Conservation (phyloP, 2,113 vertebrate species). For the Phyllostomus hastatus region DNA sequence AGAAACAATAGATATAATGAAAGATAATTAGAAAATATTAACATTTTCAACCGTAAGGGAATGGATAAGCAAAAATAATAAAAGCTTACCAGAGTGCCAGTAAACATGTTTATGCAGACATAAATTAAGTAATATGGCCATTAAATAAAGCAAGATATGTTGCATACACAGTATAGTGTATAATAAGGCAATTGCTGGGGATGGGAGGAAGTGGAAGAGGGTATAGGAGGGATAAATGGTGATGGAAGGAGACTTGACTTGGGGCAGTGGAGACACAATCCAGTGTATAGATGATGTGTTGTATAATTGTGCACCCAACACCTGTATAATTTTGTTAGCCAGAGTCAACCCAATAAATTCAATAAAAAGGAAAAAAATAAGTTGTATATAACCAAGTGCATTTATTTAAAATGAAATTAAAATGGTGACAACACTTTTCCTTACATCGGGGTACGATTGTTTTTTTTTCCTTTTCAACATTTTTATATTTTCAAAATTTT, state of each 20-base stretch:
- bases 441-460: neutral
- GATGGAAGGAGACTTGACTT: too few species aligned
- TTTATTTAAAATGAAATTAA: conserved; percentile 26
- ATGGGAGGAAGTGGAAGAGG: too few species aligned
- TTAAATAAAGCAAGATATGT: neutral
- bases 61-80: neutral
- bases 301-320: too few species aligned
- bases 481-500: neutral
- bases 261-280: too few species aligned
- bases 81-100: neutral
- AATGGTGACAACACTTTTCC: neutral
- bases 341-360: too few species aligned
- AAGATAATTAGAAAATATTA: neutral
- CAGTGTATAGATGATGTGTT: too few species aligned
- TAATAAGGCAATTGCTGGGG: neutral
- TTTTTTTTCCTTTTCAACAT: neutral
- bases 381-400: neutral
- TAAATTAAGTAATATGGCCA: neutral
- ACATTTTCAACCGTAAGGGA: neutral
- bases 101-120: neutral
- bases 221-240: too few species aligned
- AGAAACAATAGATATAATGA: neutral
- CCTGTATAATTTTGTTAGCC: too few species aligned
- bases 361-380: too few species aligned
- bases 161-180: neutral